Base-by-base conservation (phyloP, 1,140 invertebrate genomes). In the Drosophila sechellia region DNA sequence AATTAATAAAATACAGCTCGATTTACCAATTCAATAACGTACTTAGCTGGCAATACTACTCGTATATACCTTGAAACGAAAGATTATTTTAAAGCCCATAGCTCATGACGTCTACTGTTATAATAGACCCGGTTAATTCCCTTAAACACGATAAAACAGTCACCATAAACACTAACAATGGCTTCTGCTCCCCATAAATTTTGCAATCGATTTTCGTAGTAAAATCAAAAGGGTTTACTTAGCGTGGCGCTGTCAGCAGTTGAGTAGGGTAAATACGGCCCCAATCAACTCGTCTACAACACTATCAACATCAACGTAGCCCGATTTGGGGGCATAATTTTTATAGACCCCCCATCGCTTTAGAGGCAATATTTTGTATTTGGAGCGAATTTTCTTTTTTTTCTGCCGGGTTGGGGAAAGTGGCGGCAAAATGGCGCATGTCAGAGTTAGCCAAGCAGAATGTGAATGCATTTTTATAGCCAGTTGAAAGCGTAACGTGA, bases 401-500 rank as follows among this genome's bases (percentile, higher is more conserved):
- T 37, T 37, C 35, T 10, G 0, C 10, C 12, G 1, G 8, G 8
- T 12, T 6, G n/a, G 25, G 55, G 4, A 60, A 49, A 27, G 49
- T 11, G 45, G 57, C 42, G 43, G 31, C 42, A 66, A 63, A 70
- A 49, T 56, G 81, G 57, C 81, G 75, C 80, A 84, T 79, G 80
- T 84, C 71, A 84, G 73, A 53, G 27, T 37, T 34, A 57, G 75
- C 43, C 43, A 43, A 66, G 79, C 37, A 57, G 76, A 43, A 57
- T 70, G 60, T 68, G 74, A 72, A 83, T 86, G 83, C 83, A 87
- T 79, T 89, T 86, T 89, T 86, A 86, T 86, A 71, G 79, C 72
- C 72, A 80, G 84, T 77, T 89, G 80, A 89, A 84, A 89, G 84
- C 85, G 77, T 84, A 89, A 84, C 79, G 81, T 83, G 84, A 89